Base-by-base conservation (phyloP, 1,140 invertebrate species). In the Chrysoperla carnea region DNA sequence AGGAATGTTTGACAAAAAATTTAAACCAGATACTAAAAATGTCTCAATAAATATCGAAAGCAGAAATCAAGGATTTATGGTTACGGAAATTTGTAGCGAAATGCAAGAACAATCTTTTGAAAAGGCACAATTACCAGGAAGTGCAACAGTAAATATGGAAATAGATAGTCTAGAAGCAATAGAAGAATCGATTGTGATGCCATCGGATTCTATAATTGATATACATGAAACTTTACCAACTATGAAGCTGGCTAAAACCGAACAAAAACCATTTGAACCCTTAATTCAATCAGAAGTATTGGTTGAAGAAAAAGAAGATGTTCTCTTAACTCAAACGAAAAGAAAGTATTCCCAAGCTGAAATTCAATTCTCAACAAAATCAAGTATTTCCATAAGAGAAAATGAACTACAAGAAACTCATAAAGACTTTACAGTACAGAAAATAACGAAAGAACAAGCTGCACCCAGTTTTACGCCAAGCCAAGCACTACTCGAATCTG, bases 321-420 rank as follows among this genome's bases (percentile, higher is more conserved):
- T 43, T 9, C 48, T 52, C n/a, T 4, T 27, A 36, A 33, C 55
- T 44, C 31, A 29, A 56, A 59, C 15, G 52, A 57, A 44, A 51
- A 56, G 38, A 48, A 54, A 4, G 49, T 55, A 29, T 45, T 49
- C 8, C 55, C 56, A 45, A 59, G 42, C 40, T 4, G 56, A 55
- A n/a, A 42, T 66, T 8, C 49, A 47, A 14, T 58, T 72, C 39
- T 56, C 59, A 29, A 60, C 66, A 44, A 58, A 56, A 29, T 62
- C 64, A 48, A 58, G 64, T 44, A 36, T 74, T 6, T 61, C 53
- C 1, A 55, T 72, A 13, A 63, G 59, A 35, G 55, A 73, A 52
- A 56, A 70, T 5, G 47, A 61, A 17, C 37, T 55, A 1, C 53
- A 69, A 36, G 69, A 72, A 40, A 62, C 61, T 47, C 61, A 69